Conservation (phyloP, 2,113 vertebrate species). For the Caretta caretta region DNA sequence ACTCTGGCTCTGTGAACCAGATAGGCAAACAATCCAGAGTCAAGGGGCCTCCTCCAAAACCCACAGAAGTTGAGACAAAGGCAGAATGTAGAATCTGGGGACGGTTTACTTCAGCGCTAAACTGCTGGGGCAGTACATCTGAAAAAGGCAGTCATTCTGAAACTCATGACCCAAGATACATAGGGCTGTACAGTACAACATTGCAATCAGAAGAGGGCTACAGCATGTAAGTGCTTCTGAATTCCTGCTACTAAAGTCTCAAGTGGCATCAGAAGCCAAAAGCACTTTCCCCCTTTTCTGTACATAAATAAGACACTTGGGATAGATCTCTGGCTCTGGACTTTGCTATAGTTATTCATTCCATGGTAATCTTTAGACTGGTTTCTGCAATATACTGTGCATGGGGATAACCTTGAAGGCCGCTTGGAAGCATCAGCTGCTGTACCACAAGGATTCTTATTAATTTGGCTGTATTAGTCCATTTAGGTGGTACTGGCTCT, state of each 20-base stretch:
- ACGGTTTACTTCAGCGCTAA: conserved; percentile 48
- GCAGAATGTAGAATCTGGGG: conserved; percentile 3
- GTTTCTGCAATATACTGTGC: neutral
- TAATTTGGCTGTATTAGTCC: conserved; percentile 5
- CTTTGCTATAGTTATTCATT: conserved; percentile 27
- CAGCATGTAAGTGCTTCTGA: neutral
- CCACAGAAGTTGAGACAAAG: conserved; percentile 19
- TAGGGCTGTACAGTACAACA: neutral
- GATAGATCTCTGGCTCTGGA: neutral
- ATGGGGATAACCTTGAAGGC: conserved; percentile 33
- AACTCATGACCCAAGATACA: neutral
- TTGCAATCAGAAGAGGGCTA: neutral
- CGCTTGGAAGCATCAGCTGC: neutral
- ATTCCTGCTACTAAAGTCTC: conserved; percentile 9
- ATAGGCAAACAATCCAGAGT: neutral
- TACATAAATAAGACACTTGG: neutral
- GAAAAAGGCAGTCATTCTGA: conserved; percentile 11
- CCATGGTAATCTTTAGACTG: conserved; percentile 30
- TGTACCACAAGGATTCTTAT: neutral
- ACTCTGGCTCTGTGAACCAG: neutral
- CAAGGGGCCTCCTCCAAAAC: neutral
- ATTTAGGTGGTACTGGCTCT: neutral
- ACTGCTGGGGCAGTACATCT: conserved; percentile 35
- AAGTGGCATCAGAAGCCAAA: neutral
- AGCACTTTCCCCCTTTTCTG: neutral